phyloP scores from a whole-genome alignment of 1,140 invertebrate species.

The Drosophila melanica region DNA sequence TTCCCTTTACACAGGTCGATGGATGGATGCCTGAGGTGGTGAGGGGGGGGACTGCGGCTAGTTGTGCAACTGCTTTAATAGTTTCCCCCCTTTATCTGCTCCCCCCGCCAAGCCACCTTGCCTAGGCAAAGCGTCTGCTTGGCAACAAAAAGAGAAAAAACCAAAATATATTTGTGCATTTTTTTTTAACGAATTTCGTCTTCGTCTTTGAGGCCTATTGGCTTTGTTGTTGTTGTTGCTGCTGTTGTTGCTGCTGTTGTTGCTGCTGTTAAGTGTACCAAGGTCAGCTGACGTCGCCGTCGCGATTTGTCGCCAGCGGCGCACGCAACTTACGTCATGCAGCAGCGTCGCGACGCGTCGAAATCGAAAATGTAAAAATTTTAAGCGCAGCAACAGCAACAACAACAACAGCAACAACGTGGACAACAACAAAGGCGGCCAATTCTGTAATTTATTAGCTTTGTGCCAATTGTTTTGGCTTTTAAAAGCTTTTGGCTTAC shows the following conservation, averaged over 20 bases:
- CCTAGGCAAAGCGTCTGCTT: neutral
- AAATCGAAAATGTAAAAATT: conserved; percentile 66
- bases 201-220: conserved; percentile 33
- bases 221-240: conserved; percentile 30
- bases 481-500: conserved; percentile 8
- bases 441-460: conserved; percentile 78
- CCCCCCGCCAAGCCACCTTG: too few relatives aligned
- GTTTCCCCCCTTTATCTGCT: neutral
- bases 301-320: conserved; percentile 40
- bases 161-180: neutral
- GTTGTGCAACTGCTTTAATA: conserved; percentile 1
- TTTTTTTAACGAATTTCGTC: conserved; percentile 7
- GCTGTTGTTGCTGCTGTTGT: conserved; percentile 20
- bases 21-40: too few relatives aligned
- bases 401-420: conserved; percentile 6
- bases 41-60: neutral
- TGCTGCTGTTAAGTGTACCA: conserved; percentile 69
- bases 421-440: conserved; percentile 41
- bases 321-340: conserved; percentile 70
- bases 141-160: neutral
- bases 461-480: conserved; percentile 50
- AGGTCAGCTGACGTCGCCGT: conserved; percentile 65
- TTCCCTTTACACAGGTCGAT: neutral
- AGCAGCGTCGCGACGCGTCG: conserved; percentile 17
- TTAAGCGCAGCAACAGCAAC: conserved; percentile 41